Base-by-base conservation (phyloP, 2,888 invertebrate genomes). In the Cremastinae sp. region DNA sequence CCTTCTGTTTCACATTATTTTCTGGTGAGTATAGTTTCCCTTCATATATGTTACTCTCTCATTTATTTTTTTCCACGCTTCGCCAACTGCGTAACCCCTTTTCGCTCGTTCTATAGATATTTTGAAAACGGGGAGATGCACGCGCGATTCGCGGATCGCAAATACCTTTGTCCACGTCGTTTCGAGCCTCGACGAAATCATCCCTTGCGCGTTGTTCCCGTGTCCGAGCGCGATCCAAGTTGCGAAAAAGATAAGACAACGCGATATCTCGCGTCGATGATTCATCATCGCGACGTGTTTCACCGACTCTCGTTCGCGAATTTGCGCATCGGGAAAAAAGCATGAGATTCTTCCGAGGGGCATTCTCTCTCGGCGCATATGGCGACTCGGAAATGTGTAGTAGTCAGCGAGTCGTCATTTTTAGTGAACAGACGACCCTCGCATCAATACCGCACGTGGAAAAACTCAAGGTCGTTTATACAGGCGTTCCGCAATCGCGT, bases 1-100 rank as follows among this genome's bases (percentile, higher is more conserved):
- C 47, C 74, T 88, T 65, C 80, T 85, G 59, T 88, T 89, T 84
- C 86, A 85, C 78, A 80, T 87, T 76, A 74, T 87, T 53, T 88
- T 87, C 81, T 89, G 89, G 89, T 89, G 75, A 85, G 89, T 84
- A 45, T 14, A 28, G 45, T 20, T 18, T 18, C 28, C 28, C 14
- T 28, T 16, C n/a, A n/a, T n/a, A n/a, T n/a, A n/a, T n/a, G n/a
- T 41, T 9, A n/a, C 41, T 41, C 4, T 41, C n/a, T 28, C 28
- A 5, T 2, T 28, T 28, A 28, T 28, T 36, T 51, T 53, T 22
- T 64, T 28, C 61, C 41, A 56, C 53, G 75, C 38, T 66, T 51
- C 49, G 66, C 62, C 62, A 72, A 76, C 72, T 76, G 68, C 75
- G 75, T 64, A 72, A 68, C 36, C 66, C 38, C 43, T 9, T 74